phyloP scores from a whole-genome alignment of 2,113 vertebrate species.

The Sakesphorus luctuosus region DNA sequence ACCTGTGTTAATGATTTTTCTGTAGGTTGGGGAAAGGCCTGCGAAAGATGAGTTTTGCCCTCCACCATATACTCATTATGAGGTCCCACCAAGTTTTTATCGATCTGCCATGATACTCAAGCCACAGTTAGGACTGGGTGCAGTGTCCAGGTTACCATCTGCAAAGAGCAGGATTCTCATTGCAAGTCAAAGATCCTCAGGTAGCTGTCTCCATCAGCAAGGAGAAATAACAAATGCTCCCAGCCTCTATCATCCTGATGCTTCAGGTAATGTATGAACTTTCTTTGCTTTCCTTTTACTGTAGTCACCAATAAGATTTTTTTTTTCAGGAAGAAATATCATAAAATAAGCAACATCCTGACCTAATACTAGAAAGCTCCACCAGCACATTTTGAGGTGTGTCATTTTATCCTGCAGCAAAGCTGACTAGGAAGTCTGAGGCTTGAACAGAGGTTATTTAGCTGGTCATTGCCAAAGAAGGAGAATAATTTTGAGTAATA shows the following conservation, averaged over 20 bases:
- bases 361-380: background rate
- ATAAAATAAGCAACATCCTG: background rate
- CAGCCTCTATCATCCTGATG: slow-evolving; percentile 76
- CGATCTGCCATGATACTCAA: slow-evolving; percentile 88
- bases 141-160: slow-evolving; percentile 85
- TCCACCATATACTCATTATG: slow-evolving; percentile 74
- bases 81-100: slow-evolving; percentile 80
- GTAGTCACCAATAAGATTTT: background rate
- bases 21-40: slow-evolving; percentile 75
- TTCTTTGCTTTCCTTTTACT: background rate
- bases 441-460: background rate
- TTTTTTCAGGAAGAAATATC: background rate
- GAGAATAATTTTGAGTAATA: background rate
- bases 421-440: background rate
- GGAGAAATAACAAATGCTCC: slow-evolving; percentile 76
- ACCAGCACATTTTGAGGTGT: background rate
- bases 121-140: slow-evolving; percentile 91
- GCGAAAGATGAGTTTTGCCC: slow-evolving; percentile 80
- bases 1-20: slow-evolving; percentile 12
- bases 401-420: background rate
- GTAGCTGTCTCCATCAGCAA: slow-evolving; percentile 78
- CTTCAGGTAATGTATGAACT: slow-evolving; percentile 80
- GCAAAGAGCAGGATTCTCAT: slow-evolving; percentile 86
- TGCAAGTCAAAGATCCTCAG: slow-evolving; percentile 82
- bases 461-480: background rate